phyloP scores from a whole-genome alignment of 2,888 invertebrate species.

The Eustalomyia histrio region DNA sequence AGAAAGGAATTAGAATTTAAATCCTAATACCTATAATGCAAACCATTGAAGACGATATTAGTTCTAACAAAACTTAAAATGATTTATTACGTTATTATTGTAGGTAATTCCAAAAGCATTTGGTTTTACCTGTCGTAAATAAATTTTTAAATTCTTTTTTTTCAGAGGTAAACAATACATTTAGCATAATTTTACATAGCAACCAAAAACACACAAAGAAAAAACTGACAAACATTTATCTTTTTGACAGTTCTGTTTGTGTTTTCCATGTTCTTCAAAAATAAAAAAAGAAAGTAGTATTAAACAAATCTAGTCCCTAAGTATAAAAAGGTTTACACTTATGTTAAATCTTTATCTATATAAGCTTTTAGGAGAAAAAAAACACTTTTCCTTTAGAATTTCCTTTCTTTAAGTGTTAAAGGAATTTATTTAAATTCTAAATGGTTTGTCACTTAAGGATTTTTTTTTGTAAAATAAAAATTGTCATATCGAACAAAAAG shows the following conservation, averaged over 20 bases:
- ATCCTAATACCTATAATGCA: no score
- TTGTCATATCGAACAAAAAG: background rate
- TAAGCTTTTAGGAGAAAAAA: constrained; percentile 32
- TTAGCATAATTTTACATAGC: constrained; percentile 30
- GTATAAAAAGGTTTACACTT: constrained; percentile 36
- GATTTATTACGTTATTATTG: background rate
- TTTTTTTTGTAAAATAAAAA: background rate
- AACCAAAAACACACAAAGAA: constrained; percentile 54
- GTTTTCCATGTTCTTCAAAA: constrained; percentile 2
- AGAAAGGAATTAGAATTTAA: no score
- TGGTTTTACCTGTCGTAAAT: background rate
- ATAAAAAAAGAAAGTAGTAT: constrained; percentile 48
- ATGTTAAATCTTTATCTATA: constrained; percentile 21
- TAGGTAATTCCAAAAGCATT: background rate
- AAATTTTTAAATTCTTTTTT: background rate
- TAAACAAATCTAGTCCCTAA: constrained; percentile 34
- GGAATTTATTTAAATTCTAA: constrained; percentile 76
- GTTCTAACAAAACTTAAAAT: background rate
- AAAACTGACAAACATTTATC: constrained; percentile 74
- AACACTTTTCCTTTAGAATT: constrained; percentile 33
- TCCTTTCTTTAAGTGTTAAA: constrained; percentile 43
- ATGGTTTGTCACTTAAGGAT: constrained; percentile 65
- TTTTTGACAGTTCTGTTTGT: constrained; percentile 65
- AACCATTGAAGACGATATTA: no score
- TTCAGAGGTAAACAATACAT: constrained; percentile 21